Base-by-base conservation (phyloP, 2,888 invertebrate genomes). In the Orchesellides sinensis region DNA sequence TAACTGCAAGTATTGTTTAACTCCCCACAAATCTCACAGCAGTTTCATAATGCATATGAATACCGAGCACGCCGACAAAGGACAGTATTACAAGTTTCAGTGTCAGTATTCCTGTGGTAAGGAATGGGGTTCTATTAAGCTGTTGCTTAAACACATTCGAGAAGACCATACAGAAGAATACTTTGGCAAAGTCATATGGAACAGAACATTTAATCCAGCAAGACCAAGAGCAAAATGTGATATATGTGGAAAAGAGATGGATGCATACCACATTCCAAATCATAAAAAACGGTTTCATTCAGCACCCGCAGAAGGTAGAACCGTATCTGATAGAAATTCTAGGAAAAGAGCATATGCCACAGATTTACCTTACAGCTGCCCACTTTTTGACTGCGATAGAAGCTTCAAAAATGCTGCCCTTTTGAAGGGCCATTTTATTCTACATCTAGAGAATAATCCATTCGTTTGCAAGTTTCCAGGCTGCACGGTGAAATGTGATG, bases 391-490 rank as follows among this genome's bases (percentile, higher is more conserved):
- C 5, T 78, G 77, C 25, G 1, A 10, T 8, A 2, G 40, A 10
- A 19, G 21, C 0, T 47, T 47, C 21, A 78, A 78, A 40, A 61
- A 21, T 5, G 17, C 17, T 3, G 21, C 21, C 1, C 61, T 32
- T n/a, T 29, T 78, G n/a, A 78, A 78, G 19, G 23, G 8, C 2
- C 77, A 78, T 19, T 78, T 78, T 25, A 69, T 78, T 23, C 68
- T 78, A 8, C 77, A 78, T 17, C 29, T 78, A 5, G 49, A 78
- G 21, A 78, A 78, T 49, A 78, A 78, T 61, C 77, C 77, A 10
- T 78, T 10, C 25, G 32, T 17, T 10, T 78, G 77, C n/a, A 17
- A 10, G 14, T 27, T 78, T 19, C 77, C 77, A 1, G 77, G 77
- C 8, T 78, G 77, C 49, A 21, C n/a, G 0, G 77, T 78, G 12